Conservation (phyloP, 2,888 invertebrate genomes). For the Creontiades dilutus region DNA sequence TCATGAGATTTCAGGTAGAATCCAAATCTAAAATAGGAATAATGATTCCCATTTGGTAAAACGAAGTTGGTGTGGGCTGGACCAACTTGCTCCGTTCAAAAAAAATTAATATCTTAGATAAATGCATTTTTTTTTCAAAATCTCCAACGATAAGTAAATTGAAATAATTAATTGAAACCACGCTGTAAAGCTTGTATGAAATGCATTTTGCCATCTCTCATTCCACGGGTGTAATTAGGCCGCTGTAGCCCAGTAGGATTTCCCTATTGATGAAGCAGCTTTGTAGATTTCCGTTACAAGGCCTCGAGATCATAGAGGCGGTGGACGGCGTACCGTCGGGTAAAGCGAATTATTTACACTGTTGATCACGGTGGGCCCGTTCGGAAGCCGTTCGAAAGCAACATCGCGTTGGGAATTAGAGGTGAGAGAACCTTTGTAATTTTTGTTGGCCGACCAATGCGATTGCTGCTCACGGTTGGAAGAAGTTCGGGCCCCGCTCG, state of each 20-base stretch:
- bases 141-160: too few relatives aligned
- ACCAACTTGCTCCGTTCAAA: too few relatives aligned
- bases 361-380: neutral
- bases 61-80: too few relatives aligned
- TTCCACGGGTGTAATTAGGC: too few relatives aligned
- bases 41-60: too few relatives aligned
- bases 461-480: neutral
- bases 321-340: neutral
- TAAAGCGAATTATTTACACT: neutral
- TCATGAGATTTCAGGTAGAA: too few relatives aligned
- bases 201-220: too few relatives aligned
- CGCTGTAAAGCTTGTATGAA: too few relatives aligned
- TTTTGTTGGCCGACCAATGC: neutral
- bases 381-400: slow-evolving; percentile 1
- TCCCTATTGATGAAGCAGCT: neutral
- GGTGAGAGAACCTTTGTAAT: neutral
- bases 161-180: too few relatives aligned
- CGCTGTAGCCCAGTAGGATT: neutral
- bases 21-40: too few relatives aligned
- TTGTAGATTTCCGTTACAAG: neutral
- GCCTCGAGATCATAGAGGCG: neutral
- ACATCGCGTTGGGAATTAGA: neutral
- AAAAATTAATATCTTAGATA: too few relatives aligned
- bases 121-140: too few relatives aligned
- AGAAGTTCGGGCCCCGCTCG: neutral